Base-by-base conservation (phyloP, 2,888 invertebrate genomes). In the Drosophila borealis region DNA sequence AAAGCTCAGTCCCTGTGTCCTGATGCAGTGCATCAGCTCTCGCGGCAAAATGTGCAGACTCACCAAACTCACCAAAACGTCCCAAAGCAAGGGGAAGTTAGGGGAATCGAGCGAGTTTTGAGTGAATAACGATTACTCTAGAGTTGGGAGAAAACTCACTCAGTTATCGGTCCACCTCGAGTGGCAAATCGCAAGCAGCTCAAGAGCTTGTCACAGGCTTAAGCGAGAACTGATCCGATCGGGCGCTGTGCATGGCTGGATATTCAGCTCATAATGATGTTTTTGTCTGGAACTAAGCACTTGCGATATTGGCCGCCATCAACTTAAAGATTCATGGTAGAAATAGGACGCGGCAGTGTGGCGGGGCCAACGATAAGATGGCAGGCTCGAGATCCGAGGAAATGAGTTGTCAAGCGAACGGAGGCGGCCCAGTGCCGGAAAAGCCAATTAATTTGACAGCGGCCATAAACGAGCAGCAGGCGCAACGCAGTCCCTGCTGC, bases 401-500 rank as follows among this genome's bases (percentile, higher is more conserved):
- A 81, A 80, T 83, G 68, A 86, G 79, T 77, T 83, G 76, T 83
- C 81, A 75, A 64, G 59, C 75, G 39, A 48, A 56, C 56, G 70
- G 46, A 51, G 60, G 53, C 42, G 59, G 55, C 39, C 49, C 49
- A 49, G 44, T 39, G 67, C 69, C 81, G 83, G 86, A 86, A 84
- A 83, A 86, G 86, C 74, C 86, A 84, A 84, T 84, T 84, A 84
- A 83, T 84, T 86, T 79, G 79, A 83, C 81, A 80, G 78, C 76
- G 70, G 41, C 68, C 80, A 72, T 80, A 78, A 83, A 74, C 70
- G 85, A 61, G 67, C 49, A 49, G 62, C 60, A 51, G 60, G 17
- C 48, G 50, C 41, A 50, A 46, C 44, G 74, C 73, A 71, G 71
- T 61, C 63, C 19, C 17, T 29, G 60, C 57, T 73, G 79, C 80